Conservation (phyloP, 2,888 invertebrate genomes). For the Eupithecia centaureata region DNA sequence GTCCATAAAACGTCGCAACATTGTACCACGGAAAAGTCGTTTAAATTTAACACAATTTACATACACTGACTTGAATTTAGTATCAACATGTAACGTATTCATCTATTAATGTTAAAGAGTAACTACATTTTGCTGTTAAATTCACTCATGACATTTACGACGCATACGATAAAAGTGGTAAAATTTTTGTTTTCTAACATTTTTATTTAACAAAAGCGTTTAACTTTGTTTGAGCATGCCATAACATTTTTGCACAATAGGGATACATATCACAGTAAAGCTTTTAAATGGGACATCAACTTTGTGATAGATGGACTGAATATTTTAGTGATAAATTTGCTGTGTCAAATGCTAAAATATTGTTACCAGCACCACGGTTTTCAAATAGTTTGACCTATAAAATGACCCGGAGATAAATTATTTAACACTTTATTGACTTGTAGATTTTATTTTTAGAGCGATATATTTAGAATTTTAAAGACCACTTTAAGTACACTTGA, state of each 20-base stretch:
- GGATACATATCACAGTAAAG: slow-evolving; percentile 1
- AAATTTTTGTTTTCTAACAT: background rate
- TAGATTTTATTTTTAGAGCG: background rate
- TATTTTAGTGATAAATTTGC: background rate
- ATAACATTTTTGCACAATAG: background rate
- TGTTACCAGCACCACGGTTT: background rate
- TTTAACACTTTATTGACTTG: background rate
- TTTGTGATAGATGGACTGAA: slow-evolving; percentile 17
- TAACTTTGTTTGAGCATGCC: background rate
- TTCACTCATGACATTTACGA: background rate
- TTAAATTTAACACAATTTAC: slow-evolving; percentile 40
- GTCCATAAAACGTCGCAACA: slow-evolving; percentile 47
- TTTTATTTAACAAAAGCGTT: background rate
- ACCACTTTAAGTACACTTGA: background rate
- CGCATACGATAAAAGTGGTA: background rate
- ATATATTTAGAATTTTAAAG: background rate
- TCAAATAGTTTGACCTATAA: background rate
- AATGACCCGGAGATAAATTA: background rate
- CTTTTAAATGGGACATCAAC: slow-evolving; percentile 38
- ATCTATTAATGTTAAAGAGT: background rate
- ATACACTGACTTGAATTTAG: slow-evolving; percentile 14
- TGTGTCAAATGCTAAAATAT: background rate
- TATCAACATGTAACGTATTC: background rate
- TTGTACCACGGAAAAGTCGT: slow-evolving; percentile 35
- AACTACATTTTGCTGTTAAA: background rate